Evolutionary conservation across 2,113 vertebrate species (phyloP).

Genomic region (Rallus limicola): DNA sequence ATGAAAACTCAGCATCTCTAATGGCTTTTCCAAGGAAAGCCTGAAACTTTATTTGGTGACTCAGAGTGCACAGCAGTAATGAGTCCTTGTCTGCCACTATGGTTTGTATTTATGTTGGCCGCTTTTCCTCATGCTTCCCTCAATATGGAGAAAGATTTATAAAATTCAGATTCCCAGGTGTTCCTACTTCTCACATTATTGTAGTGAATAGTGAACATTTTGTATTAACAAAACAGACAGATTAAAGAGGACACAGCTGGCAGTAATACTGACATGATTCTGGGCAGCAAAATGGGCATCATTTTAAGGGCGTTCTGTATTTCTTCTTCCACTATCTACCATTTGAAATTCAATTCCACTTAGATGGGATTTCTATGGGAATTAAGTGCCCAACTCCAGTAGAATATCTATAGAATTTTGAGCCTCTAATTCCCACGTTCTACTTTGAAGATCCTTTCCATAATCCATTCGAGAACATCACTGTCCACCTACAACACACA

Average conservation of each 20-base stretch:
- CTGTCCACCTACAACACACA: background rate
- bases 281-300: background rate
- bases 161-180: background rate
- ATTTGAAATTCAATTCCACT: background rate
- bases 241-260: background rate
- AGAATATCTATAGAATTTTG: background rate
- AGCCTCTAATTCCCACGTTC: background rate
- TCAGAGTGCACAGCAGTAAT: background rate
- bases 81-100: background rate
- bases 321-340: background rate
- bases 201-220: background rate
- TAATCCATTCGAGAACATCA: background rate
- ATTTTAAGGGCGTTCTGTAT: background rate
- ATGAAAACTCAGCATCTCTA: background rate
- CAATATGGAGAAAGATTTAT: background rate
- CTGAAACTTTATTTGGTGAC: background rate
- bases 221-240: background rate
- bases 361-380: background rate
- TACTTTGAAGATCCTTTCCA: background rate
- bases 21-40: background rate
- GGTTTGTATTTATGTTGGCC: background rate
- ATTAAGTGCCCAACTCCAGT: background rate
- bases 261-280: background rate
- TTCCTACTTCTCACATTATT: background rate
- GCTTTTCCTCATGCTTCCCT: background rate